Evolutionary conservation across 1,140 invertebrate genomes (phyloP), one percentile per base, ranked within the genome.

Genomic region (Chlorops oryzae): DNA sequence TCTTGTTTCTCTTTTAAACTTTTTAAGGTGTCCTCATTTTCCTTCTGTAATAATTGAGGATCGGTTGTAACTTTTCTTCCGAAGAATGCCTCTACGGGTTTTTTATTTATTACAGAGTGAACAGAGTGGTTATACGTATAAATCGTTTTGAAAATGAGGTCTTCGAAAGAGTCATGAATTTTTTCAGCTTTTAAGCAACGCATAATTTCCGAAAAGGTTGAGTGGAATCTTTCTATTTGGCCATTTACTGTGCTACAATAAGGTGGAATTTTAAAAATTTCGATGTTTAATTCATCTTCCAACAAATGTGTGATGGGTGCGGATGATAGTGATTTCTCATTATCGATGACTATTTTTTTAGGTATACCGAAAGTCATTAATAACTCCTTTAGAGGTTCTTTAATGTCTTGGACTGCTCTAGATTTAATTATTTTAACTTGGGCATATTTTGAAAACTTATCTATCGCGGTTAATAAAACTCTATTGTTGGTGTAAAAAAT

Each of bases 391-490:
- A 49, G 17, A 13, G 47, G 35, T 35, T 22, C n/a, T 35, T 15
- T 47, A 22, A 47, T 22, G 20, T 35, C 28, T 5, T 37, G 13
- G 2, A 22, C 21, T 35, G 47, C 24, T 27, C 35, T 38, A 13
- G 35, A 40, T 2, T 27, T 39, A 15, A 40, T 17, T 10, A 17
- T 2, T 40, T 25, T 38, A 4, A 24, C 37, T 13, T 24, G 6
- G 4, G 47, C 47, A n/a, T 49, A 49, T 38, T 40, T 49, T 3
- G 35, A 13, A 41, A 49, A 39, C 15, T 40, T 49, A 23, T 49
- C 35, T n/a, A 49, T 3, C 7, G 47, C 47, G 5, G 47, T 49
- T n/a, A 49, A 17, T 3, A 49, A 3, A 5, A 25, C 13, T n/a
- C 40, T 15, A 25, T 25, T 25, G 2, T 40, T 18, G 12, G 35